Conservation (phyloP, 2,797 vertebrate species). For the Nyctibius grandis region DNA sequence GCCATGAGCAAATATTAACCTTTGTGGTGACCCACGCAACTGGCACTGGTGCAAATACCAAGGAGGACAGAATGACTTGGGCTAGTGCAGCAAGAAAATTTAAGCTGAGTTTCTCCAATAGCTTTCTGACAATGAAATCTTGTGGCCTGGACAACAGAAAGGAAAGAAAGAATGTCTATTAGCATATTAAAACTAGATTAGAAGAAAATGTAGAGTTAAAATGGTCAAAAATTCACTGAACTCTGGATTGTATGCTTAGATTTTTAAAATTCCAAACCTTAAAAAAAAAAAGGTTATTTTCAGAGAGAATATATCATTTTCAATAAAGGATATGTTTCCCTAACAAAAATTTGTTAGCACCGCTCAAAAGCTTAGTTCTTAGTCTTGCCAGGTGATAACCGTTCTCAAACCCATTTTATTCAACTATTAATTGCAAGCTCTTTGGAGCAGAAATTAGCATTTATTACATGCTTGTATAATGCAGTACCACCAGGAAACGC, state of each 20-base stretch:
- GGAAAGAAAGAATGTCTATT: not conserved
- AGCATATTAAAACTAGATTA: accelerated
- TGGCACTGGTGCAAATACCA: not conserved
- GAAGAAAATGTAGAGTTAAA: not conserved
- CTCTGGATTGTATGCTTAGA: not conserved
- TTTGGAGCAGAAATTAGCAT: not conserved
- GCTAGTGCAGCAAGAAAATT: not conserved
- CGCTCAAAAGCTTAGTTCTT: not conserved
- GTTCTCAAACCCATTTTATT: too few relatives aligned
- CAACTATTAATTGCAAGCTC: not conserved
- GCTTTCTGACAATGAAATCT: too few relatives aligned
- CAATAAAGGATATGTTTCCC: not conserved
- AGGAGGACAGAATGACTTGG: not conserved
- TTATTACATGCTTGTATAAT: accelerated
- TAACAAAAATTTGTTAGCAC: not conserved
- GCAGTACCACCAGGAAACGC: accelerated
- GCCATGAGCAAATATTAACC: not conserved
- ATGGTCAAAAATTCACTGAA: not conserved
- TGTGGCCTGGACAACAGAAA: not conserved
- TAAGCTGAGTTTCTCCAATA: accelerated
- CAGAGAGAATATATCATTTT: not conserved
- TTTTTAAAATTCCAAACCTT: not conserved
- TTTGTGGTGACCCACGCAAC: accelerated
- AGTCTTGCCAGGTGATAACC: not conserved
- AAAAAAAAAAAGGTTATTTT: not conserved